Base-by-base conservation (phyloP, 1,140 invertebrate species). In the Bombus difficillimus region DNA sequence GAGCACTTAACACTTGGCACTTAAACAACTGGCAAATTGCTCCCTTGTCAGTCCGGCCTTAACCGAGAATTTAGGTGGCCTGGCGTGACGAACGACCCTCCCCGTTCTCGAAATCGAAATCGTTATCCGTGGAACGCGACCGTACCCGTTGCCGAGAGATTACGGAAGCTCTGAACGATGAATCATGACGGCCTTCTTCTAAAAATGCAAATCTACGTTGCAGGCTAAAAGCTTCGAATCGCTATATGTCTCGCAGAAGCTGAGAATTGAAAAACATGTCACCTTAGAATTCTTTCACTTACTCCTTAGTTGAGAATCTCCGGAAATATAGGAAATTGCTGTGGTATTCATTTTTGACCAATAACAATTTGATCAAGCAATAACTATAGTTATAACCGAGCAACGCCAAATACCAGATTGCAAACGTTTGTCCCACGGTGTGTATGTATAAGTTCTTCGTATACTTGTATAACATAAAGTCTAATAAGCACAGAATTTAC, bases 11-110 rank as follows among this genome's bases (percentile, higher is more conserved):
- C 95, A 95, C 95, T 95, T 95, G 94, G 94, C 92, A 95, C 94
- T 95, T 95, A 95, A 95, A 95, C 94, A 95, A 95, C 95, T 95
- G 94, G 94, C 94, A 95, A 95, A 95, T 95, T 95, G 94, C 94
- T 94, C 93, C 93, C 94, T 94, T 95, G 94, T 95, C 94, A 95
- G 93, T 93, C 91, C 88, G 89, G 91, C 91, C 92, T 93, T 93
- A 93, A 93, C 92, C 90, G 93, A 92, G 94, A 94, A 94, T 95
- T 94, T 94, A 94, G 93, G 90, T 93, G 92, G 88, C 89, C 89
- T 91, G 93, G 92, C 91, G 92, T 91, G 92, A 94, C 92, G 93
- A 91, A 91, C 89, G 88, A 88, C 83, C 82, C n/a, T 25, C 13
- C 81, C 22, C n/a, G 32, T 85, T 85, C 13, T 86, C 72, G 86